Base-by-base conservation (phyloP, 2,797 vertebrate species). In the Malurus splendens region DNA sequence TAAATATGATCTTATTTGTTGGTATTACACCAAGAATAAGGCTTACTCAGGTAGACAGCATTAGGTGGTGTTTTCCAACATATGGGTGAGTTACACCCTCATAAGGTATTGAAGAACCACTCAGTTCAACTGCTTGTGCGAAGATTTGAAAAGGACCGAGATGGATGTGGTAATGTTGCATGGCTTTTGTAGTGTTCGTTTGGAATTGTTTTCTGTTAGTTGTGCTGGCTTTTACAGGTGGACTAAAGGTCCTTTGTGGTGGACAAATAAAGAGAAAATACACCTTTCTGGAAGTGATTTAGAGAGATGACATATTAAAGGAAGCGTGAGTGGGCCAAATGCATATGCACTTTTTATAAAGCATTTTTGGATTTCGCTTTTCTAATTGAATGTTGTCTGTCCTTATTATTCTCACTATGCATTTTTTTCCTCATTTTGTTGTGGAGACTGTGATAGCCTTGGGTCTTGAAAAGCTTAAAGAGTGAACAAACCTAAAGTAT, bases 1-100 rank as follows among this genome's bases (percentile, higher is more conserved):
- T 85, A 65, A 92, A 88, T 74, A 75, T 66, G 81, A 20, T 68
- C 41, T 76, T 80, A 12, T 82, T 77, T 75, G 44, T 79, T 78
- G 41, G 20, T 89, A 16, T 27, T 72, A 22, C 42, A 14, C 33
- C 54, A 70, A 70, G 61, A 78, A 25, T 13, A 51, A 45, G 56
- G 48, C 36, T 80, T 36, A 44, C 25, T 16, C 2, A 6, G 12
- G 23, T 24, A 75, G 48, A 68, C 44, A 38, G 50, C 3, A 1
- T 59, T 41, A 72, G 55, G 32, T 60, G 45, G 19, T 72, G 2
- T 55, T 81, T 89, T 75, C 18, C 32, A 47, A 1, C 15, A 3
- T 41, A 20, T 1, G 8, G 18, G 42, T 5, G 3, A 1, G 1
- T 82, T 62, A 10, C 8, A 36, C 27, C n/a, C 24, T 74, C 36